A percentile compares a stretch with the other conserved stretches of the same genome.
These are phyloP conservation scores for Heloderma charlesbogerti DNA, from an alignment of 2,113 vertebrate species.

Conservation along the genomic window DNA sequence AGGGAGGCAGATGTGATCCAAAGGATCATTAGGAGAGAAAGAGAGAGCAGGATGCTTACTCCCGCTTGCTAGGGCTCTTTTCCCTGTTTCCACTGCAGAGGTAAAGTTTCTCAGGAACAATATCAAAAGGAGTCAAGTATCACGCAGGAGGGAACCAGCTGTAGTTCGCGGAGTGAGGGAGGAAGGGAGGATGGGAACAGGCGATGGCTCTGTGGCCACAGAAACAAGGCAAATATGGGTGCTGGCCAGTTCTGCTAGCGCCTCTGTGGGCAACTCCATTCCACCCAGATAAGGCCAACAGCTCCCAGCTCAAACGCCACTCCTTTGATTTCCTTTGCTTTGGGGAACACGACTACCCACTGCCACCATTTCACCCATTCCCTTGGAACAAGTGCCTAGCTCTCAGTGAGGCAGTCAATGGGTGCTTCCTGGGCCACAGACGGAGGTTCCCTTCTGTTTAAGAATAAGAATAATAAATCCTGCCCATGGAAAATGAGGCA, in stretches of 20 bases:
- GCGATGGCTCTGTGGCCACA: neutral
- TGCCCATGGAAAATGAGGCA: neutral
- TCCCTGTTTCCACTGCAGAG: neutral
- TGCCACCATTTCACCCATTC: neutral
- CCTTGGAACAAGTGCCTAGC: neutral
- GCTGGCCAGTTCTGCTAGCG: too few relatives aligned
- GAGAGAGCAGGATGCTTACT: constrained; percentile 35
- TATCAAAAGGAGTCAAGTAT: neutral
- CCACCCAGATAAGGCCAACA: too few relatives aligned
- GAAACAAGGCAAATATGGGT: too few relatives aligned
- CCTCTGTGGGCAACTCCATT: too few relatives aligned
- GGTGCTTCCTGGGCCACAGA: too few relatives aligned
- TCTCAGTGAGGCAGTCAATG: neutral
- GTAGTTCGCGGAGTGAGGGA: too few relatives aligned
- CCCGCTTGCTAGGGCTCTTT: constrained; percentile 7
- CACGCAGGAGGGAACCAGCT: accelerated
- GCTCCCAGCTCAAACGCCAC: too few relatives aligned
- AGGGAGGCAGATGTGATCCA: neutral
- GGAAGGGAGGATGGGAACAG: too few relatives aligned
- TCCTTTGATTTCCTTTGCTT: too few relatives aligned
- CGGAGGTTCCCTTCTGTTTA: too few relatives aligned
- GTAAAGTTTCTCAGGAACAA: neutral
- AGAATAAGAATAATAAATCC: too few relatives aligned
- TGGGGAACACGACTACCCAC: too few relatives aligned
- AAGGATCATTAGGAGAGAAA: neutral